phyloP scores from a whole-genome alignment of 2,797 vertebrate species.

The Ctenopoma kingsleyae region DNA sequence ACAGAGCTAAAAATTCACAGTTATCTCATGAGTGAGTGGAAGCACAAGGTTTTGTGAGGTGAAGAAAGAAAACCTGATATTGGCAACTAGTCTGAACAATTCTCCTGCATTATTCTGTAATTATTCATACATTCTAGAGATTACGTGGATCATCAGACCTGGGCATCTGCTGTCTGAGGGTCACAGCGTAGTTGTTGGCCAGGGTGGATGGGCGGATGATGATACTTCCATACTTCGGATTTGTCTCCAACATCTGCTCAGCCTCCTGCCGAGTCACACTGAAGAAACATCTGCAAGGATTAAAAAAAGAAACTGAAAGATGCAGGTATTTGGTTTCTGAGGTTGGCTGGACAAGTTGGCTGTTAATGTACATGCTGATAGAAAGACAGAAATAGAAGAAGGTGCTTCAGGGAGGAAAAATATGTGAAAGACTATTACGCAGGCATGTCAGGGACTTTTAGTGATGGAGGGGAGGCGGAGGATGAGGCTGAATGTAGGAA shows the following conservation, averaged over 20 bases:
- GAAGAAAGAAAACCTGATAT: no score
- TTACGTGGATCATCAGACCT: conserved; percentile 56
- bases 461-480: not conserved
- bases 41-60: no score
- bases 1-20: not conserved
- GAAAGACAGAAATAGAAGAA: not conserved
- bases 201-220: conserved; percentile 86
- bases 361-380: no score
- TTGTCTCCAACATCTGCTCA: conserved; percentile 79
- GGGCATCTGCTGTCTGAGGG: conserved; percentile 65
- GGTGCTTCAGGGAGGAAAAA: not conserved
- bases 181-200: conserved; percentile 83
- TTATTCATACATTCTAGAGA: not conserved
- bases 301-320: not conserved
- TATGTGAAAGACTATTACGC: conserved; percentile 36
- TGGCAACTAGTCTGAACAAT: no score
- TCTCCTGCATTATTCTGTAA: not conserved
- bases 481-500: not conserved
- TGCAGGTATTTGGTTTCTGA: not conserved
- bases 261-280: conserved; percentile 84
- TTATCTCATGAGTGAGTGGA: not conserved
- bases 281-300: conserved; percentile 71
- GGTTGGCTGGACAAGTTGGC: no score
- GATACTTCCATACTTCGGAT: conserved; percentile 82
- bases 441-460: conserved; percentile 21